phyloP scores from a whole-genome alignment of 2,113 vertebrate species.

The Lepisosteus oculatus region DNA sequence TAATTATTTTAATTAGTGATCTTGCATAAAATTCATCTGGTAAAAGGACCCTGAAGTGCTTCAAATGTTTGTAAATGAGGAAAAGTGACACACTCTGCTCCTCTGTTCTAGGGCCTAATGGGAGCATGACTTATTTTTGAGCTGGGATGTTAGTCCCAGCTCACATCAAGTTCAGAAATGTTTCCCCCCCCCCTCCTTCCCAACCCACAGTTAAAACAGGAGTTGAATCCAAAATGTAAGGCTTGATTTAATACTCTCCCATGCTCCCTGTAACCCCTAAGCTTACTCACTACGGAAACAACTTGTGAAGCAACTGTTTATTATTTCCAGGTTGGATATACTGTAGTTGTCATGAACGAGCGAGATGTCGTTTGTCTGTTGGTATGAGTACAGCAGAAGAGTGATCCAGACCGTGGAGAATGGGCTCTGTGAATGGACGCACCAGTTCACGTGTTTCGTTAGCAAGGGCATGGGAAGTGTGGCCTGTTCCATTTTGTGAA shows the following conservation, averaged over 20 bases:
- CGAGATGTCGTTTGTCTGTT: not conserved
- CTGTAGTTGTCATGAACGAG: not conserved
- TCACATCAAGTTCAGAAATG: too few species aligned
- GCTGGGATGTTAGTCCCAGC: not conserved
- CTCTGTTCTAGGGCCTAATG: not conserved
- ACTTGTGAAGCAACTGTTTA: too few species aligned
- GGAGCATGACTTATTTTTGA: not conserved
- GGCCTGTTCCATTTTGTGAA: not conserved
- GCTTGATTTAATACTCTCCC: not conserved
- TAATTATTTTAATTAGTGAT: constrained; percentile 48
- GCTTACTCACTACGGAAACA: too few species aligned
- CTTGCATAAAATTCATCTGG: constrained; percentile 37
- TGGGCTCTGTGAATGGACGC: not conserved
- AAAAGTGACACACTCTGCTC: constrained; percentile 36
- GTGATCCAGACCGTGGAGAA: not conserved
- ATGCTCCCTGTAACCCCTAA: not conserved
- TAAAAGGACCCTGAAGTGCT: constrained; percentile 52
- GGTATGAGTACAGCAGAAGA: not conserved
- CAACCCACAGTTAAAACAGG: not conserved
- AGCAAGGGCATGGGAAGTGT: not conserved
- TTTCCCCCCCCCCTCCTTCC: not conserved
- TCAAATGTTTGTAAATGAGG: constrained; percentile 19
- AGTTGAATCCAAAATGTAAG: not conserved
- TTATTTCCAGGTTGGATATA: too few species aligned
- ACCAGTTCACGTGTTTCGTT: not conserved